These are phyloP conservation scores for Neotoma lepida DNA, from an alignment of 2,113 vertebrate genomes.

Conservation along the genomic window DNA sequence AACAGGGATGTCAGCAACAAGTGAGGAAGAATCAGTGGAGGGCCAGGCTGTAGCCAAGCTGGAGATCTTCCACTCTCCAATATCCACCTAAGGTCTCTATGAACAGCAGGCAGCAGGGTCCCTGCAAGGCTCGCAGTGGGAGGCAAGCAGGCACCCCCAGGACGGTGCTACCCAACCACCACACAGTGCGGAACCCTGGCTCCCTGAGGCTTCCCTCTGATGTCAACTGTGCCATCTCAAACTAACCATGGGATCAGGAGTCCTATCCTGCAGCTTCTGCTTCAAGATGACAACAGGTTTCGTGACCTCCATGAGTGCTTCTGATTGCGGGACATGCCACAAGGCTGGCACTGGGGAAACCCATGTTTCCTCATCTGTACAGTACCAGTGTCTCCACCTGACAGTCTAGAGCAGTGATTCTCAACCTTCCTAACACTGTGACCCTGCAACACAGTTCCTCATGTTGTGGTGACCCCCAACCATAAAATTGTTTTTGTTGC, in stretches of 20 bases:
- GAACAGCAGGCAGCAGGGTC: not conserved
- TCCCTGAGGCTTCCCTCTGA: not conserved
- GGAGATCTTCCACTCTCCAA: not conserved
- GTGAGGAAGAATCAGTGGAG: not conserved
- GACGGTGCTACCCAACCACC: too few species aligned
- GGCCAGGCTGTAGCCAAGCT: not conserved
- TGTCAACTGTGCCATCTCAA: fast-evolving
- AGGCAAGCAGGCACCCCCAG: not conserved
- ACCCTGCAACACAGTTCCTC: not conserved
- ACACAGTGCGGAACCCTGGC: fast-evolving
- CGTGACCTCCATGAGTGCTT: not conserved
- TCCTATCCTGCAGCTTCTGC: too few species aligned
- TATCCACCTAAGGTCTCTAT: fast-evolving
- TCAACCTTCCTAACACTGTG: not conserved
- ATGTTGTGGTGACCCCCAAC: not conserved
- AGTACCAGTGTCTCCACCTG: not conserved
- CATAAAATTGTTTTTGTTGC: not conserved
- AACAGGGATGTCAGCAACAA: not conserved
- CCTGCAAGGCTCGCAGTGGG: fast-evolving
- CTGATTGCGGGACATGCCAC: not conserved
- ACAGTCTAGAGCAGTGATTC: not conserved
- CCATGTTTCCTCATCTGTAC: not conserved
- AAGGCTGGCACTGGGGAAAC: not conserved
- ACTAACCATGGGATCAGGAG: not conserved
- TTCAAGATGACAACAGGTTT: fast-evolving